Conservation (phyloP, 1,140 invertebrate genomes). For the Thaumetopoea pityocampa region DNA sequence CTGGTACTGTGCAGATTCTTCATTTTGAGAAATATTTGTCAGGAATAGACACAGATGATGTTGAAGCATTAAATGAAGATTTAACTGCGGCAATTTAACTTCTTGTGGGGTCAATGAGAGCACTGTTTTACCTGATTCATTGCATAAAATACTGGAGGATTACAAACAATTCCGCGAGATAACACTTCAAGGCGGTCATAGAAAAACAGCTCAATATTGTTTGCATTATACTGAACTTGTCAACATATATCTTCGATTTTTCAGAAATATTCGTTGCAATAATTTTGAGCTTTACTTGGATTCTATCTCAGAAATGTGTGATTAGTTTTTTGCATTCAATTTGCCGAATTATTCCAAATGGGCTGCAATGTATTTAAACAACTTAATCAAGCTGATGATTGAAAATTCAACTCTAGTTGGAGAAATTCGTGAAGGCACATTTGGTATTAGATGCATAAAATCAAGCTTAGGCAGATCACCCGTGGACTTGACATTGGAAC, state of each 20-base stretch:
- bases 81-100: slow-evolving; percentile 5
- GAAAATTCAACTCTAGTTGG: slow-evolving; percentile 19
- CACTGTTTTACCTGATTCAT: slow-evolving; percentile 1
- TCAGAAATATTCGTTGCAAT: slow-evolving; percentile 26
- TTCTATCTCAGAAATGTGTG: slow-evolving; percentile 27
- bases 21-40: slow-evolving; percentile 35
- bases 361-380: slow-evolving; percentile 24
- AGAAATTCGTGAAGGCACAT: slow-evolving; percentile 25
- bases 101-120: slow-evolving; percentile 1
- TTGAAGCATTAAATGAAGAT: slow-evolving; percentile 11
- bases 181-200: slow-evolving; percentile 18
- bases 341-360: slow-evolving; percentile 43
- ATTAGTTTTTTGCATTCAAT: slow-evolving; percentile 42
- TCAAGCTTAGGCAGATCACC: slow-evolving; percentile 30
- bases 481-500: slow-evolving; percentile 35
- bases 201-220: slow-evolving; percentile 30
- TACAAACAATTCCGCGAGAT: slow-evolving; percentile 9
- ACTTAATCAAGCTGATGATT: slow-evolving; percentile 25
- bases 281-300: slow-evolving; percentile 32
- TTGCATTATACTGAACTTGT: slow-evolving; percentile 29
- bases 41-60: not conserved
- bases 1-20: slow-evolving; percentile 40
- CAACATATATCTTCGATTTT: slow-evolving; percentile 26
- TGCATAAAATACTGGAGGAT: not conserved
- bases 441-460: slow-evolving; percentile 27